Percentiles rank a stretch among this genome's conserved stretches.
phyloP scores from a whole-genome alignment of 1,140 invertebrate genomes.

The Gonatopus flavifemur region DNA sequence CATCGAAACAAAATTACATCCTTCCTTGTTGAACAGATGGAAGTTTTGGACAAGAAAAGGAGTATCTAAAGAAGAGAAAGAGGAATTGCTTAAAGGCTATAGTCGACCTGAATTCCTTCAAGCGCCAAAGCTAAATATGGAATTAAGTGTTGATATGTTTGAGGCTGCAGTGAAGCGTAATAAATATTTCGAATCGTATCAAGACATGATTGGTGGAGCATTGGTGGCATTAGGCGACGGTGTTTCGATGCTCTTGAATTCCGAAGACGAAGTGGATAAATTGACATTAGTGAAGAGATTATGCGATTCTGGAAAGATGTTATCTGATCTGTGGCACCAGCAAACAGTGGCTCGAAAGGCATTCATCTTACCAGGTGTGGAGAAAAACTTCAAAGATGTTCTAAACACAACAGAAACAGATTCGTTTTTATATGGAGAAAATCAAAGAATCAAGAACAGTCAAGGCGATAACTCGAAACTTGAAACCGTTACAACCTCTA shows the following conservation, averaged over 20 bases:
- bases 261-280: too few species aligned
- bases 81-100: conserved; percentile 6
- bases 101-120: background rate
- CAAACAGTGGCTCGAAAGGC: background rate
- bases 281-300: background rate
- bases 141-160: conserved; percentile 1
- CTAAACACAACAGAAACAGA: conserved; percentile 6
- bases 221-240: too few species aligned
- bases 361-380: background rate
- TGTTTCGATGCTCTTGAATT: too few species aligned
- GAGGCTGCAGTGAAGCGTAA: background rate
- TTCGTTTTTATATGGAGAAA: background rate
- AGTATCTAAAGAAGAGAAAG: conserved; percentile 4
- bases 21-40: conserved; percentile 10
- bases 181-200: background rate
- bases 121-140: conserved; percentile 9
- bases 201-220: background rate
- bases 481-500: too few species aligned
- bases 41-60: conserved; percentile 3
- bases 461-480: too few species aligned
- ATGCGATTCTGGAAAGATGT: background rate
- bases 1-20: conserved; percentile 1
- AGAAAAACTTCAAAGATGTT: background rate
- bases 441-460: too few species aligned
- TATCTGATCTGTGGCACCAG: background rate